A percentile compares a stretch with the other conserved stretches of the same genome.
Conservation (phyloP, 2,797 vertebrate genomes). For the Scleropages formosus region DNA sequence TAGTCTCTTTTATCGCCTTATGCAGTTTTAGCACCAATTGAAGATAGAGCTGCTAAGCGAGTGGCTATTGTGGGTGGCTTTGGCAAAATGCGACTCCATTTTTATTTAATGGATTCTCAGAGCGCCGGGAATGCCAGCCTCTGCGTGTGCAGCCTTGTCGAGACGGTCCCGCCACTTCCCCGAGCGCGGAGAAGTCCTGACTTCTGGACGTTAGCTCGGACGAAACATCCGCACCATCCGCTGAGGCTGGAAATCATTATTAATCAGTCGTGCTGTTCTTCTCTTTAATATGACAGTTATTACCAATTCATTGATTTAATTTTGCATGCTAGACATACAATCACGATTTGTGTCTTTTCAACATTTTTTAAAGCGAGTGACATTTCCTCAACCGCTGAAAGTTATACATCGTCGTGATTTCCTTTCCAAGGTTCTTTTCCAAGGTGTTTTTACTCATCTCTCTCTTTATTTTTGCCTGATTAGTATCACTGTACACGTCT, state of each 20-base stretch:
- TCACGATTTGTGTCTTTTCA: background rate
- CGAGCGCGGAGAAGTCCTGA: background rate
- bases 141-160: background rate
- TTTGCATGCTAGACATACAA: background rate
- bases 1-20: slow-evolving; percentile 7
- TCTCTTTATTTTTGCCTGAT: background rate
- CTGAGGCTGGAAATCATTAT: background rate
- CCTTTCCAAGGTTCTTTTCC: too few species aligned
- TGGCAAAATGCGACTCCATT: background rate
- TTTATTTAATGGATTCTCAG: background rate
- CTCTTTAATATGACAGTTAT: too few species aligned
- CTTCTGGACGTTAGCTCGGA: background rate
- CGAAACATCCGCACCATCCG: too few species aligned
- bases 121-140: background rate
- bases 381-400: background rate
- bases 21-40: background rate
- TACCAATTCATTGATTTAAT: background rate
- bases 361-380: background rate
- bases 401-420: background rate
- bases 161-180: background rate
- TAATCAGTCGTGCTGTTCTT: background rate
- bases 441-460: background rate
- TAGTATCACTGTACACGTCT: background rate
- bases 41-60: background rate
- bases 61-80: background rate